Percentiles rank a stretch among this genome's conserved stretches.
phyloP scores from a whole-genome alignment of 1,140 invertebrate species.

The Conopomorpha cramerella region DNA sequence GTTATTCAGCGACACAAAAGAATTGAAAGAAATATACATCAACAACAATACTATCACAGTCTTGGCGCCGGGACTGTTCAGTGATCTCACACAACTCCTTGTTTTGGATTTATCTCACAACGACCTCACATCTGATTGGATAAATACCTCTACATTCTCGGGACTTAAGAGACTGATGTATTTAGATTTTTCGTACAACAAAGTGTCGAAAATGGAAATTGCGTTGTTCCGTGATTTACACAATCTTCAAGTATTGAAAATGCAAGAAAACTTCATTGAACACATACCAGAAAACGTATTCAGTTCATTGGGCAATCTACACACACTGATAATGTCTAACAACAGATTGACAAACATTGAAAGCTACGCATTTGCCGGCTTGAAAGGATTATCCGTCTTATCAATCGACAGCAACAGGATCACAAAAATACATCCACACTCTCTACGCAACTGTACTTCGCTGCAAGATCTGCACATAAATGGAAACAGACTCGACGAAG shows the following conservation, averaged over 20 bases:
- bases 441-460: conserved; percentile 82
- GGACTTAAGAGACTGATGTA: conserved; percentile 80
- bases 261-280: conserved; percentile 85
- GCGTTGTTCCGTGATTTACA: conserved; percentile 80
- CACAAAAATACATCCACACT: conserved; percentile 74
- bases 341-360: conserved; percentile 82
- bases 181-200: conserved; percentile 81
- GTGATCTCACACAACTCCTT: conserved; percentile 77
- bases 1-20: conserved; percentile 78
- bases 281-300: conserved; percentile 83
- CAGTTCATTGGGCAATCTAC: conserved; percentile 76
- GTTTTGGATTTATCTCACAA: conserved; percentile 86
- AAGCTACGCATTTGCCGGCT: conserved; percentile 75
- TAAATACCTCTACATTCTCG: conserved; percentile 83
- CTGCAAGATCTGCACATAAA: conserved; percentile 88
- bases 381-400: conserved; percentile 76
- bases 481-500: conserved; percentile 79
- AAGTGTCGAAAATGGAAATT: conserved; percentile 77
- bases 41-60: conserved; percentile 88
- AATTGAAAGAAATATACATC: conserved; percentile 81
- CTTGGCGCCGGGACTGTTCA: conserved; percentile 82
- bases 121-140: conserved; percentile 84
- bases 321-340: conserved; percentile 83
- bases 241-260: conserved; percentile 78
- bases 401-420: conserved; percentile 86